Percentiles rank a stretch among this genome's conserved stretches.
Conservation (phyloP, 2,888 invertebrate species). For the Encarsia formosa region DNA sequence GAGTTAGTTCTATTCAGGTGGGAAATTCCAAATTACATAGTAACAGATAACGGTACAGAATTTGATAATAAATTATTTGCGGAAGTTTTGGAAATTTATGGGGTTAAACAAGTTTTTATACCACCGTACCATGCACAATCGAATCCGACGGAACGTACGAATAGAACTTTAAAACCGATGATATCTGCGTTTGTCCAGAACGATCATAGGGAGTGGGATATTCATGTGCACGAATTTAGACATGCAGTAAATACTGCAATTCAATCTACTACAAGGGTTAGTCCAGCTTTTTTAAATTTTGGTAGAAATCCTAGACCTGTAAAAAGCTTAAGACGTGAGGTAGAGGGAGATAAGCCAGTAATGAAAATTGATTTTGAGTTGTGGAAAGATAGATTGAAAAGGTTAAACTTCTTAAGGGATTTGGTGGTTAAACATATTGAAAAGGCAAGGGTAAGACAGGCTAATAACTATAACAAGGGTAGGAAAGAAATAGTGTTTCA, state of each 20-base stretch:
- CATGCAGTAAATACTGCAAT: constrained; percentile 2
- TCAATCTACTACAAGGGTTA: neutral
- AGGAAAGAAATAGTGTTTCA: neutral
- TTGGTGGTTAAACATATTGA: neutral
- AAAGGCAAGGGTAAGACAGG: neutral
- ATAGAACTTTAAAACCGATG: constrained; percentile 6
- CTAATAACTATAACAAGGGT: neutral
- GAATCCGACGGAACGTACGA: constrained; percentile 20
- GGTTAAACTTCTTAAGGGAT: constrained; percentile 7
- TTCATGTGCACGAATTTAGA: constrained; percentile 1
- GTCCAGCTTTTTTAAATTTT: neutral
- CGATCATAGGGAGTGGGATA: constrained; percentile 1
- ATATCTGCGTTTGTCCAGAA: neutral
- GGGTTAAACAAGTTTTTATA: constrained; percentile 1
- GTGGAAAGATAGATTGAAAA: constrained; percentile 6
- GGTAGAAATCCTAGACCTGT: neutral
- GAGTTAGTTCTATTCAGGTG: constrained; percentile 8
- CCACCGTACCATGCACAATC: constrained; percentile 21
- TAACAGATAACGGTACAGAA: constrained; percentile 9
- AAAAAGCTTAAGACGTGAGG: neutral
- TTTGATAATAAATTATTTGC: constrained; percentile 7
- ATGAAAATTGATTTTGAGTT: neutral
- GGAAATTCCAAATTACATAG: constrained; percentile 11
- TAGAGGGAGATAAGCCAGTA: neutral
- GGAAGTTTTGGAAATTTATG: neutral